Evolutionary conservation across 2,113 vertebrate genomes (phyloP).

Genomic region (Condylura cristata): DNA sequence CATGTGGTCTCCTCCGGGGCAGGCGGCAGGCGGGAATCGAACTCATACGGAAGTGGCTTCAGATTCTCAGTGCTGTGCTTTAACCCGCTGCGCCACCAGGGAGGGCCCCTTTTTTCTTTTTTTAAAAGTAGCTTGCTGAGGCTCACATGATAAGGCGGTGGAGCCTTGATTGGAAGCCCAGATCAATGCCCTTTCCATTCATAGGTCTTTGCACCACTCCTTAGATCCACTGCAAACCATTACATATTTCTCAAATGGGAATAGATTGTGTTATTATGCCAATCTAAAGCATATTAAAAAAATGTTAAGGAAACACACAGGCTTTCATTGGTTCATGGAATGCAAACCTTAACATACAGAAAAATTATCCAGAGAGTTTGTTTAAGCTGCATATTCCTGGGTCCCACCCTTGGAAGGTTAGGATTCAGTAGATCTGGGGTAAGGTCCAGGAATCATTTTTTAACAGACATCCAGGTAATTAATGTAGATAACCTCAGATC

Average conservation of each 20-base stretch:
- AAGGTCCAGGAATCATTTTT: conserved; percentile 20
- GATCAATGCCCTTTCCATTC: not conserved
- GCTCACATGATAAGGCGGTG: not conserved
- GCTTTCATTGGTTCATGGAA: not conserved
- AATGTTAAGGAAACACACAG: not conserved
- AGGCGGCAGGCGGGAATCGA: no score
- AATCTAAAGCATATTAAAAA: conserved; percentile 27
- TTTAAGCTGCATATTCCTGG: conserved; percentile 30
- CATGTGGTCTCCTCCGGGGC: no score
- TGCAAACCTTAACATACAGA: not conserved
- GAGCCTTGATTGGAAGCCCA: not conserved
- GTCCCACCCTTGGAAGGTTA: not conserved
- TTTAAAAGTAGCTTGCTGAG: conserved; percentile 6
- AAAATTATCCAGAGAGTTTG: conserved; percentile 33
- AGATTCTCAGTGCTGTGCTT: no score
- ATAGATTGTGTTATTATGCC: not conserved
- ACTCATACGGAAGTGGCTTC: no score
- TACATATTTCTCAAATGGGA: not conserved
- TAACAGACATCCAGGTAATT: not conserved
- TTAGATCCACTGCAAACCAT: not conserved
- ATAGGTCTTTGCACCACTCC: not conserved
- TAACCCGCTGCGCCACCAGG: no score
- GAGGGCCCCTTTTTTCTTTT: no score
- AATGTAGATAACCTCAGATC: not conserved
- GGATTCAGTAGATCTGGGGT: not conserved